Percentiles rank a stretch among this genome's conserved stretches.
These are phyloP conservation scores for Syrphus vitripennis DNA, from an alignment of 2,888 invertebrate species.

Conservation along the genomic window DNA sequence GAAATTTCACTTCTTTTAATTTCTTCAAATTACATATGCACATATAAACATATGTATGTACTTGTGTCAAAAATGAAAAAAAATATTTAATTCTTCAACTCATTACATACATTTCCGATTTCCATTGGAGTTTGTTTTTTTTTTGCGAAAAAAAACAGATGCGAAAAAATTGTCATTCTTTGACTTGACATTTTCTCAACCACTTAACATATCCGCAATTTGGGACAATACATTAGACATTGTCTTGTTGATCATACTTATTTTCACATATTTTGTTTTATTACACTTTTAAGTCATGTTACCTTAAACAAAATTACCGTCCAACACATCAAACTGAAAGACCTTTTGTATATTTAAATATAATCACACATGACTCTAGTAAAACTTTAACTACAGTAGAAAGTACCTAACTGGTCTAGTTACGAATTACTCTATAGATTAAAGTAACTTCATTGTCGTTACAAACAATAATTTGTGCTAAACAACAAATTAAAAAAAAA, in stretches of 20 bases:
- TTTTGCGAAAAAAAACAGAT: neutral
- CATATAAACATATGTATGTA: too few relatives aligned
- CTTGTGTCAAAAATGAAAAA: too few relatives aligned
- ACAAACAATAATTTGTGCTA: constrained; percentile 4
- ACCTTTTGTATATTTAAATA: neutral
- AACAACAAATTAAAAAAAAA: constrained; percentile 1
- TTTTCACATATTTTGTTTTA: constrained; percentile 10
- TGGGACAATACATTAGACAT: neutral
- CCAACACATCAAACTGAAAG: neutral
- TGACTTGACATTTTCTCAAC: neutral
- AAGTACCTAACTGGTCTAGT: constrained; percentile 43
- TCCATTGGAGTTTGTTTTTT: too few relatives aligned
- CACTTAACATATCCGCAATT: constrained; percentile 21
- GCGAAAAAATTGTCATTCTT: neutral
- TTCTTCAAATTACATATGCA: too few relatives aligned
- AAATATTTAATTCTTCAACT: neutral
- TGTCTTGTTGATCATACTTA: neutral
- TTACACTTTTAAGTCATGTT: constrained; percentile 23
- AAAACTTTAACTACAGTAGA: neutral
- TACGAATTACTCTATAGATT: neutral
- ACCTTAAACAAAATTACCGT: neutral
- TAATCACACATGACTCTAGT: neutral
- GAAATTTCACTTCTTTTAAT: neutral
- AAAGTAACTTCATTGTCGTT: neutral
- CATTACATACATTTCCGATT: too few relatives aligned